Percentiles rank a stretch among this genome's conserved stretches.
phyloP scores from a whole-genome alignment of 2,113 vertebrate species.

The Clarias magur region DNA sequence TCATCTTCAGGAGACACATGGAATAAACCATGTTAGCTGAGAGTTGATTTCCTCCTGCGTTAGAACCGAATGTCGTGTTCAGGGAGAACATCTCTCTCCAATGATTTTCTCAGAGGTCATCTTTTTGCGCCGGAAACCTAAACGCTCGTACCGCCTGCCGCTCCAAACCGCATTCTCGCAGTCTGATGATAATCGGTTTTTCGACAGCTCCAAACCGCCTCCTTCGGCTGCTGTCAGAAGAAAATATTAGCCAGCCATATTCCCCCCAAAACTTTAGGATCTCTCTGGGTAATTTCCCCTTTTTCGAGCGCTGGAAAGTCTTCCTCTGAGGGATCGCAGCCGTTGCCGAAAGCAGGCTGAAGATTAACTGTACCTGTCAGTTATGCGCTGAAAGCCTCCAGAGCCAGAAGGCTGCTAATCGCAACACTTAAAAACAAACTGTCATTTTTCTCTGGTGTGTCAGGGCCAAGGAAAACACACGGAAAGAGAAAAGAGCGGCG shows the following conservation, averaged over 20 bases:
- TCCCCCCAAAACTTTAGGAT: conserved; percentile 40
- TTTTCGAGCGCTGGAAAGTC: conserved; percentile 38
- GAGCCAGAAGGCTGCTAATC: conserved; percentile 42
- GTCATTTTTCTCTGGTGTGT: conserved; percentile 34
- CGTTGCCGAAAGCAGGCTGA: conserved; percentile 29
- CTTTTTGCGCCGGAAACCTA: conserved; percentile 14
- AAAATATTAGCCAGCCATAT: conserved; percentile 41
- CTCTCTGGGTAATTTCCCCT: conserved; percentile 37
- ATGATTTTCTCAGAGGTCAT: conserved; percentile 21
- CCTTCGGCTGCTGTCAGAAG: conserved; percentile 39
- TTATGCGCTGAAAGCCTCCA: conserved; percentile 47
- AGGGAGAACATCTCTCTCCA: conserved; percentile 4
- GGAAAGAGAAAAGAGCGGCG: conserved; percentile 17
- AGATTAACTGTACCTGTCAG: conserved; percentile 54
- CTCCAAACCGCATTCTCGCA: conserved; percentile 30
- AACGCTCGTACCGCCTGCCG: conserved; percentile 1
- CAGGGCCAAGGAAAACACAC: conserved; percentile 49
- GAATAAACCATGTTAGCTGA: conserved; percentile 9
- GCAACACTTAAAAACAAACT: conserved; percentile 48
- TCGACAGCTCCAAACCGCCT: conserved; percentile 46
- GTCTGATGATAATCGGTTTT: conserved; percentile 39
- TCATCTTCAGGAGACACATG: not conserved
- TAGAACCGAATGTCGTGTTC: not conserved
- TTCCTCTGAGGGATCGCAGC: conserved; percentile 22
- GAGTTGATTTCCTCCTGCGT: not conserved